These are phyloP conservation scores for Acronicta aceris DNA, from an alignment of 2,888 invertebrate genomes.

Conservation along the genomic window DNA sequence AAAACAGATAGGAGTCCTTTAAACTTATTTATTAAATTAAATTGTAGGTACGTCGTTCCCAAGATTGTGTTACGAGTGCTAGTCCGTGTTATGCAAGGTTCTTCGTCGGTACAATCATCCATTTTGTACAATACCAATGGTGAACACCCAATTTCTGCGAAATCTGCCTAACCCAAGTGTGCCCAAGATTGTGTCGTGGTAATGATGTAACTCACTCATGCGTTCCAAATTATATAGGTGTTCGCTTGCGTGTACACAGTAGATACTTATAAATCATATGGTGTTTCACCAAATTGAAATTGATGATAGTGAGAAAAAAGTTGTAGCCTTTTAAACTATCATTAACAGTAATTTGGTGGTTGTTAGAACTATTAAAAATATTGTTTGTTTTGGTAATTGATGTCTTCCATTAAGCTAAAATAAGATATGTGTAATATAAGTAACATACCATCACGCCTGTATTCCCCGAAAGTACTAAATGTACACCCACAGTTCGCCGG, in stretches of 20 bases:
- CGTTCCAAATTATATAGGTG: constrained; percentile 19
- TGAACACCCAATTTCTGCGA: constrained; percentile 9
- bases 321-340: constrained; percentile 20
- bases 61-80: constrained; percentile 4
- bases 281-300: constrained; percentile 45
- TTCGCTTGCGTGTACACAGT: constrained; percentile 21
- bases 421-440: background rate
- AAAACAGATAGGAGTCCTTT: constrained; percentile 10
- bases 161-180: constrained; percentile 14
- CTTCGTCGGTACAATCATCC: constrained; percentile 24
- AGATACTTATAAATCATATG: constrained; percentile 23
- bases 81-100: constrained; percentile 8
- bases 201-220: constrained; percentile 27
- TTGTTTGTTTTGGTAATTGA: constrained; percentile 5
- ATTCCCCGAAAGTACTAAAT: no score
- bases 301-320: constrained; percentile 35
- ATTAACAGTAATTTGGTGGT: constrained; percentile 26
- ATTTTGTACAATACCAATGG: constrained; percentile 14
- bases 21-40: constrained; percentile 24
- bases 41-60: background rate
- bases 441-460: no score
- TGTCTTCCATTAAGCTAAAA: constrained; percentile 4
- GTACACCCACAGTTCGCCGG: no score
- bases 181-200: constrained; percentile 18
- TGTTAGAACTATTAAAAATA: constrained; percentile 22